Conservation (phyloP, 2,797 vertebrate genomes). For the Tokudaia muenninki region DNA sequence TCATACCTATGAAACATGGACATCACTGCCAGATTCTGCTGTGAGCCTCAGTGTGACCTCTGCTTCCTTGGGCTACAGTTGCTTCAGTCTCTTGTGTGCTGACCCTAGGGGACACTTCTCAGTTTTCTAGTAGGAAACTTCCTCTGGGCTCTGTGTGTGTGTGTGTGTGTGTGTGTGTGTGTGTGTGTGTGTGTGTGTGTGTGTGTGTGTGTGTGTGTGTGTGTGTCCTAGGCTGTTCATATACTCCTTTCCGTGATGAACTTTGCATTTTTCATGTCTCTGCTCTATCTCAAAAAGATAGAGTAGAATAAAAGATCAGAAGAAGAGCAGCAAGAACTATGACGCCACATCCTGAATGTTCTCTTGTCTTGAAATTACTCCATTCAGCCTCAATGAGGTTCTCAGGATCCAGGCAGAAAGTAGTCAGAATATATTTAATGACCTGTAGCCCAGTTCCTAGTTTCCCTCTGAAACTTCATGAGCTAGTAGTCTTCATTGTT, state of each 20-base stretch:
- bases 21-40: not conserved
- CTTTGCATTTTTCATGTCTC: not conserved
- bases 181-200: not conserved
- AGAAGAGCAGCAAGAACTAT: not conserved
- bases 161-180: not conserved
- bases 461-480: not conserved
- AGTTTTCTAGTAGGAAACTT: not conserved
- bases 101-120: not conserved
- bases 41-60: not conserved
- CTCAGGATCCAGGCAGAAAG: not conserved
- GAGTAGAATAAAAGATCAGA: not conserved
- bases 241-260: not conserved
- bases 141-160: not conserved
- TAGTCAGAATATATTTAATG: not conserved
- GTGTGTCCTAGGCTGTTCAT: not conserved
- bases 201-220: too few species aligned
- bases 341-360: not conserved
- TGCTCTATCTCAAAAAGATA: not conserved
- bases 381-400: not conserved
- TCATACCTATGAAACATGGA: not conserved
- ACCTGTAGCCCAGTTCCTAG: not conserved
- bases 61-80: not conserved
- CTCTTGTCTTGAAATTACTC: not conserved
- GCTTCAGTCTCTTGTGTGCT: not conserved
- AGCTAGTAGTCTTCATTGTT: not conserved